These are phyloP conservation scores for Diachasmimorpha longicaudata DNA, from an alignment of 1,140 invertebrate species.

Conservation along the genomic window DNA sequence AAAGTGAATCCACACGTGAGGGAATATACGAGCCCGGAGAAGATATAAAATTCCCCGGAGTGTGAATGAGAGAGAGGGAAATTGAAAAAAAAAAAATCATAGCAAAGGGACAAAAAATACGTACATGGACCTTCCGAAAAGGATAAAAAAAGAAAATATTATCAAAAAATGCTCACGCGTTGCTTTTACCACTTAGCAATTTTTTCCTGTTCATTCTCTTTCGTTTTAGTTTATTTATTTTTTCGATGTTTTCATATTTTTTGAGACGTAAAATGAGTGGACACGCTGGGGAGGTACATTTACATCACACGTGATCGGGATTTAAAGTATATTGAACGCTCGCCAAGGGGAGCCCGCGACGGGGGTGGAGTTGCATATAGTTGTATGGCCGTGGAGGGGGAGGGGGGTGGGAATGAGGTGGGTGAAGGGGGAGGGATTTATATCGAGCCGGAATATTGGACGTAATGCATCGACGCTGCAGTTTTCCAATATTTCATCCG, in stretches of 20 bases:
- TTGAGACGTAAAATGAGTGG: slow-evolving; percentile 11
- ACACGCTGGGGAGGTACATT: slow-evolving; percentile 27
- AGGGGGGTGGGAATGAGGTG: background rate
- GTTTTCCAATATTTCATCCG: slow-evolving; percentile 46
- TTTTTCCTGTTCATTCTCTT: slow-evolving; percentile 6
- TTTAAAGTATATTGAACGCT: slow-evolving; percentile 36
- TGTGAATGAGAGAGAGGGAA: background rate
- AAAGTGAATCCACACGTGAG: background rate
- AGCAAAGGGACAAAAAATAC: background rate
- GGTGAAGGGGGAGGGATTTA: slow-evolving; percentile 23
- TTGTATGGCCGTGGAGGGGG: background rate
- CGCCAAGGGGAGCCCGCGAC: background rate
- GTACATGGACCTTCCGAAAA: background rate
- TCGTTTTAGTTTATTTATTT: background rate
- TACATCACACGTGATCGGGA: slow-evolving; percentile 45
- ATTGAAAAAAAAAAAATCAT: slow-evolving; percentile 16
- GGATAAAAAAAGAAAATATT: background rate
- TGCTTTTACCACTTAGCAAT: background rate
- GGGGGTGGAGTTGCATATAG: background rate
- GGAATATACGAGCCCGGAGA: background rate
- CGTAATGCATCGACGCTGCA: slow-evolving; percentile 44
- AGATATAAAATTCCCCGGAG: background rate
- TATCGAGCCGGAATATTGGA: slow-evolving; percentile 44
- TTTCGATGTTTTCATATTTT: slow-evolving; percentile 19
- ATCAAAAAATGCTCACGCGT: slow-evolving; percentile 4